Evolutionary conservation across 1,140 invertebrate species (phyloP).

Genomic region (Chymomyza costata): DNA sequence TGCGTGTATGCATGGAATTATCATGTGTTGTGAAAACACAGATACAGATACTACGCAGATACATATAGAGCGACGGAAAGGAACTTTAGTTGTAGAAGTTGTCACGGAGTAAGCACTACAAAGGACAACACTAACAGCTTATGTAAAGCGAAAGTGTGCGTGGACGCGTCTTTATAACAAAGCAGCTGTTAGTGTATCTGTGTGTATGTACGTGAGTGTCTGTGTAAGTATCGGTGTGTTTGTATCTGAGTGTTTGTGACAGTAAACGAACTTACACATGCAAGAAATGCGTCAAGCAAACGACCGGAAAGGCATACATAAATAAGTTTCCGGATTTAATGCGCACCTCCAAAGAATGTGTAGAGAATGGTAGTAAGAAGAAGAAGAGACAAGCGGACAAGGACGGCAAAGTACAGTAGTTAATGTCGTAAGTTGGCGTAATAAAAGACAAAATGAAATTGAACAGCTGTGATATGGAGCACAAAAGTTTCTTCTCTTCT

Average conservation of each 20-base stretch:
- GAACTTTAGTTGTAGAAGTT: background rate
- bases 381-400: too few relatives aligned
- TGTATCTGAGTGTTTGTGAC: conserved; percentile 2
- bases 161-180: conserved; percentile 60
- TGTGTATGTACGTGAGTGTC: conserved; percentile 38
- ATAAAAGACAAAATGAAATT: conserved; percentile 58
- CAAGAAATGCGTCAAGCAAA: conserved; percentile 63
- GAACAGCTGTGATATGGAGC: too few relatives aligned
- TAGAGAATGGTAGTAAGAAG: too few relatives aligned
- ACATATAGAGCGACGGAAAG: too few relatives aligned
- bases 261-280: conserved; percentile 27
- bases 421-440: conserved; percentile 48
- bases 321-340: conserved; percentile 70
- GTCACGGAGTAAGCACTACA: conserved; percentile 43
- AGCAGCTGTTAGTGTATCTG: conserved; percentile 32
- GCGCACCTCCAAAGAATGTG: conserved; percentile 43
- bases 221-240: conserved; percentile 40
- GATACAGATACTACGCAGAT: conserved; percentile 1
- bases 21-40: conserved; percentile 66
- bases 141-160: conserved; percentile 70
- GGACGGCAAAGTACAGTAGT: conserved; percentile 18
- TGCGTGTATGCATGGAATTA: conserved; percentile 70
- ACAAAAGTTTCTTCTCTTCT: too few relatives aligned
- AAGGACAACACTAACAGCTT: conserved; percentile 39
- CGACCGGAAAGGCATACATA: conserved; percentile 69